phyloP scores from a whole-genome alignment of 2,797 vertebrate genomes.

The Threskiornis aethiopicus region DNA sequence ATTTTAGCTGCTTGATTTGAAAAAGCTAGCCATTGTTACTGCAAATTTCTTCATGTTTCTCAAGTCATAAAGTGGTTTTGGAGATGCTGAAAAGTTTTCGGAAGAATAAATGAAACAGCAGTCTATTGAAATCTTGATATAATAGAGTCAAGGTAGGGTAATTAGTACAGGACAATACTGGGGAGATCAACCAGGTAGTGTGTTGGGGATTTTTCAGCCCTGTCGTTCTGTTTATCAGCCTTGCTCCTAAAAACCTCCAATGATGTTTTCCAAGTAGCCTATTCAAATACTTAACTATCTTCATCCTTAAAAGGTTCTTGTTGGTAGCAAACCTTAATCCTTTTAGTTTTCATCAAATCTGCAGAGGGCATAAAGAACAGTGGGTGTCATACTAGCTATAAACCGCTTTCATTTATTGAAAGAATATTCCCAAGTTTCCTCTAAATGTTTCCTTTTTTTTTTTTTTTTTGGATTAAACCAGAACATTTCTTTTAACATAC shows the following conservation, averaged over 20 bases:
- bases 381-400: background rate
- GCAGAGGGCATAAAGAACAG: background rate
- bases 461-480: background rate
- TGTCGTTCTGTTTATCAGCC: background rate
- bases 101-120: background rate
- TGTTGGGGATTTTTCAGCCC: background rate
- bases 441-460: background rate
- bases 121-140: background rate
- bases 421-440: background rate
- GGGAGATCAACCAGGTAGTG: rapidly evolving
- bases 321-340: background rate
- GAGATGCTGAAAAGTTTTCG: background rate
- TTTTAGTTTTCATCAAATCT: background rate
- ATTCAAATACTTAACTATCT: background rate
- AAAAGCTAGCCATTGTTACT: background rate
- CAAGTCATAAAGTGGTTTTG: background rate
- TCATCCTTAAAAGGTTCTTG: background rate
- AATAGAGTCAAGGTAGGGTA: background rate
- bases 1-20: background rate
- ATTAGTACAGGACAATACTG: background rate
- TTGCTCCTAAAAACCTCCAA: background rate
- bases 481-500: background rate
- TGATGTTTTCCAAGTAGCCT: background rate
- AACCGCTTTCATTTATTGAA: background rate
- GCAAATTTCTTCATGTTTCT: background rate